phyloP scores from a whole-genome alignment of 2,797 vertebrate species.

The Threskiornis aethiopicus region DNA sequence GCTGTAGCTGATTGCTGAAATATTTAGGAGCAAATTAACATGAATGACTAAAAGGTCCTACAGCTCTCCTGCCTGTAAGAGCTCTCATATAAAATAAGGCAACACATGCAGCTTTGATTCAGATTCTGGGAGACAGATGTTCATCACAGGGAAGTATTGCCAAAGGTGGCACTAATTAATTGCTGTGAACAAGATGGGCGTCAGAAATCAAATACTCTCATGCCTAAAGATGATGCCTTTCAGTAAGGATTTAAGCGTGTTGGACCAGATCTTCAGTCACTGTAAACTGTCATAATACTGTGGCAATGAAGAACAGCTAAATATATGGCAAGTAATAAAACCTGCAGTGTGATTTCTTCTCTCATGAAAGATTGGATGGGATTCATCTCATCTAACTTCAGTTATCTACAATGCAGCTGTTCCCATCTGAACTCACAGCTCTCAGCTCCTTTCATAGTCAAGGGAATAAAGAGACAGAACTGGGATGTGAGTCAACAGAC shows the following conservation, averaged over 20 bases:
- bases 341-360: not conserved
- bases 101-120: not conserved
- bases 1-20: conserved; percentile 4
- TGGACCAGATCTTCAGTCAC: not conserved
- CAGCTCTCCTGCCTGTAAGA: not conserved
- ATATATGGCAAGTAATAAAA: not conserved
- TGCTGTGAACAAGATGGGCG: not conserved
- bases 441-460: not conserved
- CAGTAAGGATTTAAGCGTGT: not conserved
- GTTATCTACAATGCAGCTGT: not conserved
- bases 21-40: not conserved
- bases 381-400: not conserved
- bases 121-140: not conserved
- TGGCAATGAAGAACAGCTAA: not conserved
- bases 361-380: not conserved
- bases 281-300: not conserved
- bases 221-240: not conserved
- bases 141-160: not conserved
- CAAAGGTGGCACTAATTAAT: conserved; percentile 35
- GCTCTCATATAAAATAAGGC: not conserved
- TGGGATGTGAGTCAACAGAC: not conserved
- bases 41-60: not conserved
- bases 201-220: not conserved
- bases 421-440: not conserved
- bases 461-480: not conserved